Conservation (phyloP, 2,888 invertebrate genomes). For the Meloe dianella region DNA sequence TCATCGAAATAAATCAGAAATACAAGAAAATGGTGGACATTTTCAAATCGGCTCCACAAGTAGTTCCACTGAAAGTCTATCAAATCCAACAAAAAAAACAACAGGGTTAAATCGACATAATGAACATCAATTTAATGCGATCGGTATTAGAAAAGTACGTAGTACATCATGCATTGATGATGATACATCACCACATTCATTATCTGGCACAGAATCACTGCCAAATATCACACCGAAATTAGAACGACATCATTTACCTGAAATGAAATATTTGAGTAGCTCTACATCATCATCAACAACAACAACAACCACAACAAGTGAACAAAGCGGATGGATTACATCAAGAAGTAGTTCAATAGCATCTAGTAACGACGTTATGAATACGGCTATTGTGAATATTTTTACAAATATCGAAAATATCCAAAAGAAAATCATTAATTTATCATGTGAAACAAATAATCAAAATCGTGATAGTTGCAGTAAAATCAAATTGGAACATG, state of each 20-base stretch:
- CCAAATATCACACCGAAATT: slow-evolving; percentile 69
- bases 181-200: slow-evolving; percentile 60
- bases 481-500: slow-evolving; percentile 29
- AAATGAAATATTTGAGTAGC: slow-evolving; percentile 44
- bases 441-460: slow-evolving; percentile 36
- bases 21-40: slow-evolving; percentile 25
- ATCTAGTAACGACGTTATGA: slow-evolving; percentile 57
- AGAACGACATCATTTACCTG: slow-evolving; percentile 40
- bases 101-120: slow-evolving; percentile 37
- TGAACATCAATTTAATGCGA: slow-evolving; percentile 33
- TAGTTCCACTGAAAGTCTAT: slow-evolving; percentile 49
- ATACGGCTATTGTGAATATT: slow-evolving; percentile 41
- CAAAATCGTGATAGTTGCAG: too few relatives aligned
- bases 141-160: slow-evolving; percentile 62
- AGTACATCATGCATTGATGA: slow-evolving; percentile 66
- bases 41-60: slow-evolving; percentile 45
- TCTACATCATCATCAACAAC: slow-evolving; percentile 71
- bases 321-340: slow-evolving; percentile 89
- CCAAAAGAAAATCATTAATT: slow-evolving; percentile 42
- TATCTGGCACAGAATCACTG: slow-evolving; percentile 68
- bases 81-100: slow-evolving; percentile 28
- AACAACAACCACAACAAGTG: slow-evolving; percentile 73
- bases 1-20: slow-evolving; percentile 21
- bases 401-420: slow-evolving; percentile 42
- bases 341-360: slow-evolving; percentile 72